These are phyloP conservation scores for Wiebesia pumilae DNA, from an alignment of 1,140 invertebrate species.

Conservation along the genomic window DNA sequence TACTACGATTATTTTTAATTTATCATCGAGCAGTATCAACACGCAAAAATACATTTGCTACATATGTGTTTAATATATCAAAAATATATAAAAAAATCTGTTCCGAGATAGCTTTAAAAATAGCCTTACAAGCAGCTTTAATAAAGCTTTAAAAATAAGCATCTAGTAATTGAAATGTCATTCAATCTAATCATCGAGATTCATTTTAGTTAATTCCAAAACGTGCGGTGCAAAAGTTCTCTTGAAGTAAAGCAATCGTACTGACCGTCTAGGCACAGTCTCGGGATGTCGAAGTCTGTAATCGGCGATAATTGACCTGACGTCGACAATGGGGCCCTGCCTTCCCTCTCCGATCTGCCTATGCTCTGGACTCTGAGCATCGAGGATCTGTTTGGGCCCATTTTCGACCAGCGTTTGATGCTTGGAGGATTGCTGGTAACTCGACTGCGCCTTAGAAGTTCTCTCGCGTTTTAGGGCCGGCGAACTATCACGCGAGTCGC, in stretches of 20 bases:
- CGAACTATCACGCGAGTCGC: slow-evolving; percentile 51
- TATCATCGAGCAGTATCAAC: too few species aligned
- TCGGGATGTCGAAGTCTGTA: slow-evolving; percentile 85
- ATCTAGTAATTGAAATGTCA: too few species aligned
- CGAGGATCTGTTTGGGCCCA: slow-evolving; percentile 53
- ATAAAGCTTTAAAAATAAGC: too few species aligned
- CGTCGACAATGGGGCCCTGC: slow-evolving; percentile 85
- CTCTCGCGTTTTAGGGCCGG: slow-evolving; percentile 59
- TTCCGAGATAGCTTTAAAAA: too few species aligned
- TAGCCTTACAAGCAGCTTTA: too few species aligned
- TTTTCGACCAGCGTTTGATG: slow-evolving; percentile 47
- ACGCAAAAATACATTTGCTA: too few species aligned
- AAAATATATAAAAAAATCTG: too few species aligned
- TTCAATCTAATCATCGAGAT: too few species aligned
- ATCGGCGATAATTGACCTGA: slow-evolving; percentile 88
- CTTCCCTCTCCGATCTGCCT: slow-evolving; percentile 79
- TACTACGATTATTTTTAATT: too few species aligned
- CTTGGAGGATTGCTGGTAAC: slow-evolving; percentile 48
- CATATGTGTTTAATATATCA: too few species aligned
- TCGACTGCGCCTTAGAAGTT: slow-evolving; percentile 43
- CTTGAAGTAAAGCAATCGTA: neutral
- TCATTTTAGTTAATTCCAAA: too few species aligned
- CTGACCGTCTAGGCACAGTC: slow-evolving; percentile 78
- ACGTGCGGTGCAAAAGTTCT: neutral
- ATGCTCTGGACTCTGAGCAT: slow-evolving; percentile 61